A percentile compares a stretch with the other conserved stretches of the same genome.
These are phyloP conservation scores for Andrena bucephala DNA, from an alignment of 2,888 invertebrate genomes.

Conservation along the genomic window DNA sequence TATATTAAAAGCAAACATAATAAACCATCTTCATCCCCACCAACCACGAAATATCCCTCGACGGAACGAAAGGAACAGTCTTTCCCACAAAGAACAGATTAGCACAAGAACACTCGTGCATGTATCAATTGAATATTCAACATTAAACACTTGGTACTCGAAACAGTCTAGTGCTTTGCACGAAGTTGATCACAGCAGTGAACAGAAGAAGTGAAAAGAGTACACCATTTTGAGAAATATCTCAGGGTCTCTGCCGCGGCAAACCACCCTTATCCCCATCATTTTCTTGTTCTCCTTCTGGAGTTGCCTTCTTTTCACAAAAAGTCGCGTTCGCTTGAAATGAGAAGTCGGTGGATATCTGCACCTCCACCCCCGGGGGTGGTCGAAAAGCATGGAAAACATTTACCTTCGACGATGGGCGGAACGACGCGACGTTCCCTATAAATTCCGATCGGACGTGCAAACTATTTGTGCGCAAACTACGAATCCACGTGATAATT, in stretches of 20 bases:
- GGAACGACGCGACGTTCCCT: neutral
- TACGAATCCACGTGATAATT: conserved; percentile 37
- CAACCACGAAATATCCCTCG: neutral
- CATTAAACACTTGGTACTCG: too few species aligned
- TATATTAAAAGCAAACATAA: neutral
- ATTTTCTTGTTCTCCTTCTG: neutral
- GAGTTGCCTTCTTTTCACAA: neutral
- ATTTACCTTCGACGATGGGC: conserved; percentile 25
- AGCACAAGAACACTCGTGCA: too few species aligned
- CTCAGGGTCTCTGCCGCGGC: neutral
- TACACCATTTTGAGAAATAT: neutral
- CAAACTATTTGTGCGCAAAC: conserved; percentile 22
- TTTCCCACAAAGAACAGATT: conserved; percentile 6
- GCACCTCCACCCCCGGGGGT: neutral
- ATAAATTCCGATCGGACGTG: conserved; percentile 42
- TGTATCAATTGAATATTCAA: conserved; percentile 18
- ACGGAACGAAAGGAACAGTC: neutral
- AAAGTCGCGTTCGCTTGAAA: neutral
- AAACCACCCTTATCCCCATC: neutral
- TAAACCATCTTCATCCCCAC: neutral
- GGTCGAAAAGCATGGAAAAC: conserved; percentile 13
- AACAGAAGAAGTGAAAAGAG: neutral
- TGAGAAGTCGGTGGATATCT: neutral
- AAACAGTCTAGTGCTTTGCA: conserved; percentile 12
- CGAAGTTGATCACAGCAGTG: neutral